A percentile compares a stretch with the other conserved stretches of the same genome.
These are phyloP conservation scores for Phasia obesa DNA, from an alignment of 2,888 invertebrate genomes.

Conservation along the genomic window DNA sequence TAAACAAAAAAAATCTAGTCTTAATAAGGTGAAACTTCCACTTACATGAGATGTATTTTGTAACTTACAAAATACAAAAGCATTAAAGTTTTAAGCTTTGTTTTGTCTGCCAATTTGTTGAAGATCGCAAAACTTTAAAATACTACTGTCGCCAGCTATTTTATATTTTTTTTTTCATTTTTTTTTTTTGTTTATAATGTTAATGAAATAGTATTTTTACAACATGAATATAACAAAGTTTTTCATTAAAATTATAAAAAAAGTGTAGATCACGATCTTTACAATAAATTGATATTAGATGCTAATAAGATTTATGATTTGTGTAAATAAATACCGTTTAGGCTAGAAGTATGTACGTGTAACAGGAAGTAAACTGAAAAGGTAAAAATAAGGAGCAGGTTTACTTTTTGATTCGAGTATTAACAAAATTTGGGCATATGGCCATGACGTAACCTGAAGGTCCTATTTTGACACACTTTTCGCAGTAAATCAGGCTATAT, in stretches of 20 bases:
- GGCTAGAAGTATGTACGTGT: neutral
- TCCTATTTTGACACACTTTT: no score
- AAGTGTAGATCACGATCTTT: conserved; percentile 61
- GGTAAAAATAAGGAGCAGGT: no score
- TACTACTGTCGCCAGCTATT: conserved; percentile 46
- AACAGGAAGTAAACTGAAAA: no score
- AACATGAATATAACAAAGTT: neutral
- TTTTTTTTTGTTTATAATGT: conserved; percentile 1
- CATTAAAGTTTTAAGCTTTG: neutral
- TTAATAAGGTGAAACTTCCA: conserved; percentile 58
- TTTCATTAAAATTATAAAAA: neutral
- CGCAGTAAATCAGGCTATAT: no score
- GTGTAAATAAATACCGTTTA: conserved; percentile 5
- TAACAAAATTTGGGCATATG: no score
- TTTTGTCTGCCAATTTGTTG: conserved; percentile 14
- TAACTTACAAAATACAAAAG: conserved; percentile 28
- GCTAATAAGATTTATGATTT: conserved; percentile 16
- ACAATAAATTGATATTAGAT: conserved; percentile 31
- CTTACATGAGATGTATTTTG: conserved; percentile 58
- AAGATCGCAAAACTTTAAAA: neutral
- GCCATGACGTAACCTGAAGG: no score
- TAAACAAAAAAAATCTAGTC: conserved; percentile 19
- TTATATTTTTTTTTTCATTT: neutral
- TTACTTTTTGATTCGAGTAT: no score
- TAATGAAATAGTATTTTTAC: no score